Evolutionary conservation across 1,140 invertebrate species (phyloP).

Genomic region (Proctacanthus coquilletti): DNA sequence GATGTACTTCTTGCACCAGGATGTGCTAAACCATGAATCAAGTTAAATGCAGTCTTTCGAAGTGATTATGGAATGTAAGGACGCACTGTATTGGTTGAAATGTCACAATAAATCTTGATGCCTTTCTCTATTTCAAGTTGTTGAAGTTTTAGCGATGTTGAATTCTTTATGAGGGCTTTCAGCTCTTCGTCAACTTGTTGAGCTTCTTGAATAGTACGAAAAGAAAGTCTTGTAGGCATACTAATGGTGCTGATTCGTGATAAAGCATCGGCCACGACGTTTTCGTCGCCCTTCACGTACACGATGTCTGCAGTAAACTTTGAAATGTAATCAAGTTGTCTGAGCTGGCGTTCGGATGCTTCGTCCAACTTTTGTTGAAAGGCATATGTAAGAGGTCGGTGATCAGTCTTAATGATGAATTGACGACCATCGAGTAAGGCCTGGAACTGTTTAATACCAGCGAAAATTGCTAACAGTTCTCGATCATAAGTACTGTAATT

Average conservation of each 20-base stretch:
- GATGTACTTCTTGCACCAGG: conserved; percentile 11
- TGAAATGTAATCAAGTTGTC: conserved; percentile 14
- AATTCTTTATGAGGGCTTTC: conserved; percentile 12
- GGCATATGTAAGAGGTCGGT: conserved; percentile 18
- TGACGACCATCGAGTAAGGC: conserved; percentile 18
- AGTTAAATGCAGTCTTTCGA: conserved; percentile 9
- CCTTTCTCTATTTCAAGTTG: not conserved
- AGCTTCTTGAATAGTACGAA: conserved; percentile 10
- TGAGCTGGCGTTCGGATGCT: conserved; percentile 15
- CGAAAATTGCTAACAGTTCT: conserved; percentile 24
- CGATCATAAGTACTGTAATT: conserved; percentile 25
- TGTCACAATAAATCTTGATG: conserved; percentile 2
- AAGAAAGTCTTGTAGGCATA: conserved; percentile 6
- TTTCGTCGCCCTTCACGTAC: conserved; percentile 14
- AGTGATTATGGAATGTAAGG: conserved; percentile 6
- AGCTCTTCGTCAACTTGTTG: conserved; percentile 12
- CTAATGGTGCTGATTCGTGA: conserved; percentile 10
- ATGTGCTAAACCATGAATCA: conserved; percentile 12
- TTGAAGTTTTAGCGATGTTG: conserved; percentile 6
- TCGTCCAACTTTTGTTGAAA: conserved; percentile 16
- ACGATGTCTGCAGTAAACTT: conserved; percentile 15
- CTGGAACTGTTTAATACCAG: conserved; percentile 16
- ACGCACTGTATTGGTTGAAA: conserved; percentile 6
- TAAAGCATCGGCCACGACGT: conserved; percentile 17
- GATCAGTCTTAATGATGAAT: conserved; percentile 20